Percentiles rank a stretch among this genome's conserved stretches.
These are phyloP conservation scores for Bucco capensis DNA, from an alignment of 2,113 vertebrate genomes.

Conservation along the genomic window DNA sequence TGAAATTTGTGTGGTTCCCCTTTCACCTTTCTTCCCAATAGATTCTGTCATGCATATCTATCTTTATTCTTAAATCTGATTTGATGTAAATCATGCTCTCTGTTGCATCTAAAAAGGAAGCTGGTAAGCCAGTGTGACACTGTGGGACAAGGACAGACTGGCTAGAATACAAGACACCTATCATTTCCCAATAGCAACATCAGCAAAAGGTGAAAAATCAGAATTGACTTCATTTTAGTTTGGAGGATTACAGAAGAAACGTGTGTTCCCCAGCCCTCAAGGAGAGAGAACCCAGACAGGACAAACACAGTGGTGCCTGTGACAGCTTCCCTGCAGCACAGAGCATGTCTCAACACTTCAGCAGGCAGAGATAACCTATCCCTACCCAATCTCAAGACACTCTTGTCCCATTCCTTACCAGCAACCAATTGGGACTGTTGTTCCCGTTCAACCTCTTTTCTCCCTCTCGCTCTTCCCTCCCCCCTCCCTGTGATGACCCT, in stretches of 20 bases:
- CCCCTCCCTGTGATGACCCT: neutral
- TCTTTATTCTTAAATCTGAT: neutral
- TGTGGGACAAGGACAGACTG: neutral
- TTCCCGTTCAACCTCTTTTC: neutral
- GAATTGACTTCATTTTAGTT: neutral
- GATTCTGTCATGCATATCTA: neutral
- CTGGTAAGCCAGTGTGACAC: neutral
- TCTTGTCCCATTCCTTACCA: neutral
- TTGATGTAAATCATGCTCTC: neutral
- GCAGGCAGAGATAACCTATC: neutral
- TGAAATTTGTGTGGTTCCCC: neutral
- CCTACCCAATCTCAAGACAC: neutral
- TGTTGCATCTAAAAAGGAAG: neutral
- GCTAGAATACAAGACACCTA: neutral
- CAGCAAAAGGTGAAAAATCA: neutral
- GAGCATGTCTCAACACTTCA: neutral
- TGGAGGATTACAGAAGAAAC: neutral
- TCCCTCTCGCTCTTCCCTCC: neutral
- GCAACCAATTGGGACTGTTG: too few relatives aligned
- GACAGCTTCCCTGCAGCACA: neutral
- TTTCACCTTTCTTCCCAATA: neutral
- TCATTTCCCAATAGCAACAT: neutral
- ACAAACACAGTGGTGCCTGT: neutral
- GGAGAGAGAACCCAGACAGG: neutral
- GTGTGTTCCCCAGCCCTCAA: neutral